Percentiles rank a stretch among this genome's conserved stretches.
Conservation (phyloP, 1,140 invertebrate genomes). For the Periplaneta americana region DNA sequence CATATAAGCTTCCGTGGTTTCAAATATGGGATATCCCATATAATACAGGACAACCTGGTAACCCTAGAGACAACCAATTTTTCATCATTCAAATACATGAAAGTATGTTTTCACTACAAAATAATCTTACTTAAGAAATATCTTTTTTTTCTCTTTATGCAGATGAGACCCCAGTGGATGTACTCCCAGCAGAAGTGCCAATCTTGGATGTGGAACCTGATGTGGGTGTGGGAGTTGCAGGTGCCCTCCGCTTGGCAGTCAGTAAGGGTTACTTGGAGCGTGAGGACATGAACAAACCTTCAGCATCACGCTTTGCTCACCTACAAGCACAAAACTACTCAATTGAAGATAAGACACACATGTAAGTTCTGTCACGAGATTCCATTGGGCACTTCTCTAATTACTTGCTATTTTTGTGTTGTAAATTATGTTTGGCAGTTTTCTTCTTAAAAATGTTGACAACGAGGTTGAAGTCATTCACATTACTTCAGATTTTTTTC, state of each 20-base stretch:
- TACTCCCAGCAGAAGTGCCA: conserved; percentile 50
- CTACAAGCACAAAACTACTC: conserved; percentile 90
- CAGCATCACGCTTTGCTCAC: conserved; percentile 65
- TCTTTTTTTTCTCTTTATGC: conserved; percentile 13
- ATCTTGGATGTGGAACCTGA: conserved; percentile 94
- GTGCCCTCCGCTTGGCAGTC: conserved; percentile 85
- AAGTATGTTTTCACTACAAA: no score
- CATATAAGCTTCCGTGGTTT: no score
- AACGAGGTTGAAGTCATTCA: no score
- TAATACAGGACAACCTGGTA: background rate
- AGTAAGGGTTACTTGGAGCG: conserved; percentile 95
- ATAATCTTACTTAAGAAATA: no score
- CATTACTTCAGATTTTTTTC: no score
- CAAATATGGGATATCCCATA: no score
- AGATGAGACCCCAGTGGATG: conserved; percentile 39
- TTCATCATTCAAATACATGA: no score
- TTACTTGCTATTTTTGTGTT: no score
- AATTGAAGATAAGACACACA: conserved; percentile 93
- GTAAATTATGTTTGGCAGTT: no score
- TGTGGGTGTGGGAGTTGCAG: conserved; percentile 85
- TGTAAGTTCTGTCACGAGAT: conserved; percentile 46
- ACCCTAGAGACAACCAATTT: no score
- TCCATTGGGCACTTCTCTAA: no score
- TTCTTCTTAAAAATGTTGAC: no score
- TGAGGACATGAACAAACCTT: conserved; percentile 65